Evolutionary conservation across 2,888 invertebrate species (phyloP).

Genomic region (Aleiodes leptofemur): DNA sequence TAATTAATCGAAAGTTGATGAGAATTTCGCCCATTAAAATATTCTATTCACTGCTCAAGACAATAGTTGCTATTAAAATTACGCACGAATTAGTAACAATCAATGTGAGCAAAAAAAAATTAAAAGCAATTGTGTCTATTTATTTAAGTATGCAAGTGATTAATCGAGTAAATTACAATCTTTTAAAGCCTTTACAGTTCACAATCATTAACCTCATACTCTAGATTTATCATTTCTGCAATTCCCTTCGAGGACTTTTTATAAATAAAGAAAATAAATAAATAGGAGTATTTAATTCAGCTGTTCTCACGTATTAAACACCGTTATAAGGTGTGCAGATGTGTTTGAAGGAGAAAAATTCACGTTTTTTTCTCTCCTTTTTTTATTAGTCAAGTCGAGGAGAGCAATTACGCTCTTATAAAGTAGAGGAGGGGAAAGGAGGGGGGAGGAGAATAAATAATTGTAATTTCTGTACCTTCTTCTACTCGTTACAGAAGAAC

Average conservation of each 20-base stretch:
- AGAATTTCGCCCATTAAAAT: neutral
- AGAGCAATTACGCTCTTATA: too few species aligned
- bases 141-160: conserved; percentile 12
- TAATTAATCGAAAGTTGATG: too few species aligned
- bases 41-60: neutral
- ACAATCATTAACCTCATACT: conserved; percentile 30
- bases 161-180: conserved; percentile 31
- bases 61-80: neutral
- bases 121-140: neutral
- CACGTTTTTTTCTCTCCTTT: too few species aligned
- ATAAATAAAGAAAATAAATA: conserved; percentile 16
- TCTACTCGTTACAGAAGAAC: too few species aligned
- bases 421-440: too few species aligned
- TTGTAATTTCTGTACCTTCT: too few species aligned
- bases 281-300: conserved; percentile 1
- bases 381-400: too few species aligned
- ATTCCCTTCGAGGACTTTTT: conserved; percentile 3
- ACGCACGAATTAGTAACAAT: too few species aligned
- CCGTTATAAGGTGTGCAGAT: conserved; percentile 2
- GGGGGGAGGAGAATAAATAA: too few species aligned
- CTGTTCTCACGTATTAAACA: conserved; percentile 11
- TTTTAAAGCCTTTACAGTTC: conserved; percentile 15
- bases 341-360: too few species aligned
- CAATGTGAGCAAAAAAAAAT: neutral
- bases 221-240: conserved; percentile 16